These are phyloP conservation scores for Lepidostoma basale DNA, from an alignment of 1,140 invertebrate species.

Conservation along the genomic window DNA sequence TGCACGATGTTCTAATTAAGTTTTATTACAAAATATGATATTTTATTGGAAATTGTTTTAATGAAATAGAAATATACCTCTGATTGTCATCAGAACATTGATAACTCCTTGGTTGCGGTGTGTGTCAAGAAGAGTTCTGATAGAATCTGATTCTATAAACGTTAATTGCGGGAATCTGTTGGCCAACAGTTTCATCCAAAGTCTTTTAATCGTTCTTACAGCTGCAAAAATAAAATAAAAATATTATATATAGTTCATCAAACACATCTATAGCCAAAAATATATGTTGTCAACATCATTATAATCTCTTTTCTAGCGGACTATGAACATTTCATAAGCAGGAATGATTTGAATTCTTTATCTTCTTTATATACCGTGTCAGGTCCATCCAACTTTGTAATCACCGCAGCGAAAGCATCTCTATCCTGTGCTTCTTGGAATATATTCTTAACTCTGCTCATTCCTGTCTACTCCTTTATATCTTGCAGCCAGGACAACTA, in stretches of 20 bases:
- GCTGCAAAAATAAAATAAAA: slow-evolving; percentile 48
- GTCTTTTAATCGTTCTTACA: slow-evolving; percentile 53
- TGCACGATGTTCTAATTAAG: too few relatives aligned
- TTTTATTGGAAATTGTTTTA: too few relatives aligned
- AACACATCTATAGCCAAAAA: neutral
- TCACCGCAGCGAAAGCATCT: neutral
- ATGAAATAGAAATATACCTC: slow-evolving; percentile 58
- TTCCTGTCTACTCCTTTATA: too few relatives aligned
- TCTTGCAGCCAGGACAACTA: too few relatives aligned
- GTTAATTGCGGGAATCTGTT: slow-evolving; percentile 65
- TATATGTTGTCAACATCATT: neutral
- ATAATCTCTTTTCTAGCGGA: neutral
- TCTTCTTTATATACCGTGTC: neutral
- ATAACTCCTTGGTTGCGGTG: slow-evolving; percentile 73
- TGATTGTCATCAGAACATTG: slow-evolving; percentile 67
- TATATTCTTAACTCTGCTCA: too few relatives aligned
- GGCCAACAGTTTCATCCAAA: slow-evolving; percentile 59
- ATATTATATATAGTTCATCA: neutral
- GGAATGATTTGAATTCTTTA: too few relatives aligned
- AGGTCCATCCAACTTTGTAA: neutral
- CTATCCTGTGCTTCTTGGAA: too few relatives aligned
- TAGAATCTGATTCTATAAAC: slow-evolving; percentile 68
- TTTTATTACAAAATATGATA: too few relatives aligned
- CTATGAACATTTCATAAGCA: too few relatives aligned
- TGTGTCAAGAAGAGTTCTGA: slow-evolving; percentile 70